Evolutionary conservation across 1,140 invertebrate genomes (phyloP), one percentile per base, ranked within the genome.

Genomic region (Drosophila kurseongensis): DNA sequence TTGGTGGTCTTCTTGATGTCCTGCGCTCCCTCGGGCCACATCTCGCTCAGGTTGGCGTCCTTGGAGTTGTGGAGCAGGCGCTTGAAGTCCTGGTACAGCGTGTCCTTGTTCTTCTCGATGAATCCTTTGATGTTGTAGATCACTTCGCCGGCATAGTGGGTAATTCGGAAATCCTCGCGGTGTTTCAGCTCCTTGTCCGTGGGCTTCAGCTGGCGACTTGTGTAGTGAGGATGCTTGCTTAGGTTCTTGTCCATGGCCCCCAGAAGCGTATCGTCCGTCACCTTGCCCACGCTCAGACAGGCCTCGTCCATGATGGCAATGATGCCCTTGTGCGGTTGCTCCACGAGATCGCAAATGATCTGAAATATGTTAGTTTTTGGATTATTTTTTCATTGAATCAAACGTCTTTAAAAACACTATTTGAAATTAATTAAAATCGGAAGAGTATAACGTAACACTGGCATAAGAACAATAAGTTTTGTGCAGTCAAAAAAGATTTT

Each of bases 111-210:
- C 93, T 99, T 99, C 90, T 99, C 98, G 88, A 99, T 94, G 92
- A 99, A 99, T 12, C 97, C 97, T 38, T 95, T 94, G 38, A 98
- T 96, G 71, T 95, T 95, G 93, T 99, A 99, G 18, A 96, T 96
- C 2, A 99, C 98, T 93, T 98, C 97, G n/a, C 98, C 98, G 3
- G 98, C 98, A 92, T 99, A 99, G 90, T 99, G 98, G 27, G 94
- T 96, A 71, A 97, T 97, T 62, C 96, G 94, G 92, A 98, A 98
- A 86, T 98, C 96, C 75, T 95, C 94, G 88, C 95, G 96, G 91
- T 98, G 97, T 78, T 95, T 94, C 5, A 98, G 91, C 74, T 95
- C 95, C 92, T 98, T 98, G 86, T 97, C 96, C 14, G 95, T 94
- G 5, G 97, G 96, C 75, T 95, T 95, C 55, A 96, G 93, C 92